phyloP scores from a whole-genome alignment of 1,140 invertebrate genomes.

The Drosophila ercepeae region DNA sequence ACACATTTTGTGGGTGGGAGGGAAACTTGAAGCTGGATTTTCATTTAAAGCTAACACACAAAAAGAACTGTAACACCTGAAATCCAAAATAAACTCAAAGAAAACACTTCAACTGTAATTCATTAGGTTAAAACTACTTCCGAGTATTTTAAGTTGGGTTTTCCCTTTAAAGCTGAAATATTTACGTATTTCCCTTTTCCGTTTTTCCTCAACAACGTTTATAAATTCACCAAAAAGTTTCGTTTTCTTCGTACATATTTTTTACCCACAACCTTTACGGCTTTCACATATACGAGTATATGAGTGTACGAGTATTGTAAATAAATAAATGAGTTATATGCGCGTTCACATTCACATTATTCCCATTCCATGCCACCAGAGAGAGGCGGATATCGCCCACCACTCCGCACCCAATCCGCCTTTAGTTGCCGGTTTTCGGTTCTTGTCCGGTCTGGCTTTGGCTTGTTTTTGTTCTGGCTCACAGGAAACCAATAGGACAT shows the following conservation, averaged over 20 bases:
- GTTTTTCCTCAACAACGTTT: neutral
- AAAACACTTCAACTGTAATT: neutral
- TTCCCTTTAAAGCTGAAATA: constrained; percentile 20
- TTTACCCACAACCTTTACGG: constrained; percentile 12
- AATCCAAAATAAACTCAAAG: neutral
- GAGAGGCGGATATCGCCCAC: neutral
- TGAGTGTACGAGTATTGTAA: constrained; percentile 31
- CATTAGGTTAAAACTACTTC: neutral
- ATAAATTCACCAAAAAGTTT: constrained; percentile 22
- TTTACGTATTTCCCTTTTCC: constrained; percentile 10
- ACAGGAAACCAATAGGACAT: constrained; percentile 75
- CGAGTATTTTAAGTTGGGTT: neutral
- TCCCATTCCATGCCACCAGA: constrained; percentile 25
- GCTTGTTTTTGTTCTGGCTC: constrained; percentile 56
- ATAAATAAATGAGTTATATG: constrained; percentile 81
- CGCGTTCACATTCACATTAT: constrained; percentile 73
- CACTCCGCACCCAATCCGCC: constrained; percentile 26
- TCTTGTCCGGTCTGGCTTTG: constrained; percentile 45
- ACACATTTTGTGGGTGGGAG: constrained; percentile 1
- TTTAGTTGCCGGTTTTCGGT: constrained; percentile 52
- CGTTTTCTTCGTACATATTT: constrained; percentile 12
- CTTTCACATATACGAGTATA: constrained; percentile 4
- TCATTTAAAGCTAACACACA: constrained; percentile 17
- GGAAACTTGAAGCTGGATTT: neutral
- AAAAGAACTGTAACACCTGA: neutral